Evolutionary conservation across 2,888 invertebrate species (phyloP).

Genomic region (Drosophila paranaensis): DNA sequence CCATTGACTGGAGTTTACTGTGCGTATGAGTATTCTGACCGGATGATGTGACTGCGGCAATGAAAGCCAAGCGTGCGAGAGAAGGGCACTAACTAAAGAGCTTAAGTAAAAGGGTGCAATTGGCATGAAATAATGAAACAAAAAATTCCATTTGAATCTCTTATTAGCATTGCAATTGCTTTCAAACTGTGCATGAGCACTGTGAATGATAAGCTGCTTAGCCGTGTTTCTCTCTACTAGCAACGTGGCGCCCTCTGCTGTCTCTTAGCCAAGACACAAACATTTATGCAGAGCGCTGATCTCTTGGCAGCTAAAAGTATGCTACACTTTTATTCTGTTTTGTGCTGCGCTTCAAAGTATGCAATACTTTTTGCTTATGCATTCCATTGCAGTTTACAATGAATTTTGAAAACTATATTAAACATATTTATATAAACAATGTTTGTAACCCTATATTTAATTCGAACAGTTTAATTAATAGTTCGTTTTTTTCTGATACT

Average conservation of each 20-base stretch:
- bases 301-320: conserved; percentile 16
- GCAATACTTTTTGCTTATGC: background rate
- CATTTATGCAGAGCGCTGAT: background rate
- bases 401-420: background rate
- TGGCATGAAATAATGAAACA: background rate
- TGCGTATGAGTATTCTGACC: background rate
- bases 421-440: too few relatives aligned
- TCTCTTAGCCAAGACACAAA: background rate
- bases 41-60: background rate
- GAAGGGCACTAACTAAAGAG: background rate
- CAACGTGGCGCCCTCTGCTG: conserved; percentile 25
- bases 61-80: background rate
- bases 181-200: background rate
- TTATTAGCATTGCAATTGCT: background rate
- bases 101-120: background rate
- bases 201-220: background rate
- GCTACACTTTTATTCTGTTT: conserved; percentile 1
- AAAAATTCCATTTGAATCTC: background rate
- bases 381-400: too few relatives aligned
- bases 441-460: background rate
- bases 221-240: background rate
- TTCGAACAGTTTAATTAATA: background rate
- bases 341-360: background rate
- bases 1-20: conserved; percentile 8
- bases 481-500: background rate